Conservation (phyloP, 2,888 invertebrate species). For the Mythimna albipuncta region DNA sequence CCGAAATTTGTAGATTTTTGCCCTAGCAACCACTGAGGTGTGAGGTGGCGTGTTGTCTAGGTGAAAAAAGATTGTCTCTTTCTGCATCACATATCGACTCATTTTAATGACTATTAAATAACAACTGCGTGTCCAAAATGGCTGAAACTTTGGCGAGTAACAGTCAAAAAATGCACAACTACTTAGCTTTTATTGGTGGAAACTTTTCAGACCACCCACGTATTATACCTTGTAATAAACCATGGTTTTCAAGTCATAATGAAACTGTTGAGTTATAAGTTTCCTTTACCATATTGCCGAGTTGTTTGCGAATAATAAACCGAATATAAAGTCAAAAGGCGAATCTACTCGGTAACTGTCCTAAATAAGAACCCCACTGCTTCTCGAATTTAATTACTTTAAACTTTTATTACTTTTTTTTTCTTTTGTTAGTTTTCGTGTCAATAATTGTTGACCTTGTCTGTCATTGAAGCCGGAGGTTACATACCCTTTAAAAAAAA, state of each 20-base stretch:
- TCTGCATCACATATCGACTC: no score
- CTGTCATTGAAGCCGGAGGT: not conserved
- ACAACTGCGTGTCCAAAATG: no score
- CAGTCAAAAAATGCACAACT: no score
- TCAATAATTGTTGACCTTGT: not conserved
- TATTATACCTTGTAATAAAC: not conserved
- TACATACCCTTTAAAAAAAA: not conserved
- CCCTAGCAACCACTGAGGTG: no score
- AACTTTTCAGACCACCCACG: no score
- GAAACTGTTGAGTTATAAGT: not conserved
- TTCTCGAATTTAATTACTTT: conserved; percentile 1
- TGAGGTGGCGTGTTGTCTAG: no score
- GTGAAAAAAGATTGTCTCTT: no score
- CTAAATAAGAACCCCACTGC: not conserved
- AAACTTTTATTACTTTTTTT: not conserved
- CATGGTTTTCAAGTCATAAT: conserved; percentile 6
- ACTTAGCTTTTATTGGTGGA: no score
- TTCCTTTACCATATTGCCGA: conserved; percentile 5
- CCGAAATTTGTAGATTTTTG: no score
- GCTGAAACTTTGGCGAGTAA: no score
- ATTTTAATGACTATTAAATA: no score
- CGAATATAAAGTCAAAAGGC: not conserved
- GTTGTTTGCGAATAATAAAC: not conserved
- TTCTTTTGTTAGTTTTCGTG: not conserved
- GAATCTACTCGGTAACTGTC: not conserved